Conservation (phyloP, 2,113 vertebrate genomes). For the Hippocampus abdominalis region DNA sequence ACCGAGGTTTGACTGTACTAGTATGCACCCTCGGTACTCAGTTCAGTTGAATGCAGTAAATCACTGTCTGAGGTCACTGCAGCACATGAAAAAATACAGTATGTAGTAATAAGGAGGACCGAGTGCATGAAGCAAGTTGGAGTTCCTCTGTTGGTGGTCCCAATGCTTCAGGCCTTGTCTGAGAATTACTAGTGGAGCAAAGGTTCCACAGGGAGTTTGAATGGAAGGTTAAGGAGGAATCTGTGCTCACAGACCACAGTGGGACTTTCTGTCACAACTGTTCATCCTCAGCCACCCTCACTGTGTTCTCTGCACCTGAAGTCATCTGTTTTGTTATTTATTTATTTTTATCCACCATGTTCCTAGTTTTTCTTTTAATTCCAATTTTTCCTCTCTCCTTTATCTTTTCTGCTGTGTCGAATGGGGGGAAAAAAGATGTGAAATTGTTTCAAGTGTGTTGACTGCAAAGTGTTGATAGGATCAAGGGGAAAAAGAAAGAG, state of each 20-base stretch:
- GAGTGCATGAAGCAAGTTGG: background rate
- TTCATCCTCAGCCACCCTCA: constrained; percentile 8
- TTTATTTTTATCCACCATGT: background rate
- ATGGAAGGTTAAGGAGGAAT: constrained; percentile 15
- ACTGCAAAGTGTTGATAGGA: background rate
- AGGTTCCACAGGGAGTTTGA: constrained; percentile 9
- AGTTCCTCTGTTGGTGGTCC: background rate
- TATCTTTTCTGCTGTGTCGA: background rate
- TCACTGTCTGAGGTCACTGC: no score
- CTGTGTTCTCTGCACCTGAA: background rate
- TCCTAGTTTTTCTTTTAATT: background rate
- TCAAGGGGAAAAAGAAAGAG: background rate
- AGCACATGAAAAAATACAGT: background rate
- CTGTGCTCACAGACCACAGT: constrained; percentile 10
- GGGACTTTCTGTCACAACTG: constrained; percentile 25
- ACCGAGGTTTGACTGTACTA: no score
- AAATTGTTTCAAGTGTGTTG: background rate
- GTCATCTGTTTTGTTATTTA: background rate
- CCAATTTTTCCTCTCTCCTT: background rate
- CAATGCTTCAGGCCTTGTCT: constrained; percentile 10
- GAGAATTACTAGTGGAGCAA: background rate
- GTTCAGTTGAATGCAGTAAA: no score
- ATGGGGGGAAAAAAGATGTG: background rate
- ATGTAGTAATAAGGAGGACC: background rate
- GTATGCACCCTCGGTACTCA: no score